These are phyloP conservation scores for Drosophila mimica DNA, from an alignment of 2,888 invertebrate species.

Conservation along the genomic window DNA sequence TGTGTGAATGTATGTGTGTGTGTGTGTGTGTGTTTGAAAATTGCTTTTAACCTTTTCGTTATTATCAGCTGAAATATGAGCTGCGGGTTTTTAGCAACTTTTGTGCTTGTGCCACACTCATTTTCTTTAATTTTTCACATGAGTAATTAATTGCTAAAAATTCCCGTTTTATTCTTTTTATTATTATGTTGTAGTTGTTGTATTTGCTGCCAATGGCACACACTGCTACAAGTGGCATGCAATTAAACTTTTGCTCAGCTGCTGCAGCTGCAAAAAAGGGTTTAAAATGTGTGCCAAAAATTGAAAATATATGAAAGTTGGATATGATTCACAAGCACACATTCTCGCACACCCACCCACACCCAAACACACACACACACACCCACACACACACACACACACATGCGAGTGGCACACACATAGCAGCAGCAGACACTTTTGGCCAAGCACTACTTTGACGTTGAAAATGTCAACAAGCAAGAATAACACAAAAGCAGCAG, in stretches of 20 bases:
- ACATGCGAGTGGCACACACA: not conserved
- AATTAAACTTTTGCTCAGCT: constrained; percentile 59
- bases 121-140: constrained; percentile 35
- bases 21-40: constrained; percentile 28
- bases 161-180: constrained; percentile 30
- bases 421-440: constrained; percentile 58
- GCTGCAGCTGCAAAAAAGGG: constrained; percentile 48
- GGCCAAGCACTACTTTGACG: constrained; percentile 60
- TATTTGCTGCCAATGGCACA: constrained; percentile 17
- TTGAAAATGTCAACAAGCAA: constrained; percentile 69
- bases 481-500: constrained; percentile 32
- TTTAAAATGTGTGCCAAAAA: constrained; percentile 47
- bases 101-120: constrained; percentile 27
- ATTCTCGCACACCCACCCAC: not conserved
- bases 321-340: constrained; percentile 10
- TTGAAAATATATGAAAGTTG: constrained; percentile 55
- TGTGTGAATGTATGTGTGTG: not conserved
- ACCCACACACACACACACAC: not conserved
- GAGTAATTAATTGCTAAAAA: constrained; percentile 69
- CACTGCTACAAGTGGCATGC: constrained; percentile 39
- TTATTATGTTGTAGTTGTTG: constrained; percentile 14
- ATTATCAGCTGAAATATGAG: constrained; percentile 77
- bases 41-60: constrained; percentile 58
- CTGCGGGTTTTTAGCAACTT: constrained; percentile 53
- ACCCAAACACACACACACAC: not conserved